These are phyloP conservation scores for Nomada fabriciana DNA, from an alignment of 2,888 invertebrate genomes.

Conservation along the genomic window DNA sequence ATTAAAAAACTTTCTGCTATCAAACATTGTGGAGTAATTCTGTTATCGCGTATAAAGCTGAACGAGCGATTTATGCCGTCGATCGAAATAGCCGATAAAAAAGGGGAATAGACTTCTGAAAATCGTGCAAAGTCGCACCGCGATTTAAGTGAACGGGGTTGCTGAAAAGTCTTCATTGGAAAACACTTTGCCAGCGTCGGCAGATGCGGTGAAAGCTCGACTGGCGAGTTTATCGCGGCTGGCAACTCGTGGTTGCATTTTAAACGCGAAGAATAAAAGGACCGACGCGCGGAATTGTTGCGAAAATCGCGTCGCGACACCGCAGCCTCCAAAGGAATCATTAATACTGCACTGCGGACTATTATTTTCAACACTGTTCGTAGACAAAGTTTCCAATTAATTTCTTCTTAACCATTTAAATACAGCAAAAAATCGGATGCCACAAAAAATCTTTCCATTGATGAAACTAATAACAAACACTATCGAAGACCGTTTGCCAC, in stretches of 20 bases:
- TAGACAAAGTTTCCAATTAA: no score
- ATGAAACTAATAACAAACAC: no score
- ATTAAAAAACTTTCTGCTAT: background rate
- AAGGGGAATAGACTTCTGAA: conserved; percentile 10
- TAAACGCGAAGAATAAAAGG: conserved; percentile 39
- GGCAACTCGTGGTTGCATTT: conserved; percentile 37
- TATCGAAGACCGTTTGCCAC: no score
- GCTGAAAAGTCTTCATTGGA: conserved; percentile 55
- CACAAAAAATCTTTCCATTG: no score
- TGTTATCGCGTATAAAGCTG: background rate
- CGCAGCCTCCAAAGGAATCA: background rate
- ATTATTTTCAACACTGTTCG: background rate
- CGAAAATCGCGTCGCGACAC: conserved; percentile 2
- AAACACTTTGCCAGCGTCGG: conserved; percentile 60
- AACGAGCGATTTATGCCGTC: background rate
- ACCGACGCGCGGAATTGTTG: background rate
- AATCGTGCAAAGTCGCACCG: background rate
- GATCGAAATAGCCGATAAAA: conserved; percentile 15
- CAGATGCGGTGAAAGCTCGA: conserved; percentile 49
- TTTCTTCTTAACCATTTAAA: no score
- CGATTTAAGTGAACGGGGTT: conserved; percentile 34
- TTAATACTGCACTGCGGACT: background rate
- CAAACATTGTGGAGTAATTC: no score
- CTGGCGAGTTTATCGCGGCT: conserved; percentile 48
- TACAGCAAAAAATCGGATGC: no score